Evolutionary conservation across 1,140 invertebrate species (phyloP).

Genomic region (Brachionus manjavacas): DNA sequence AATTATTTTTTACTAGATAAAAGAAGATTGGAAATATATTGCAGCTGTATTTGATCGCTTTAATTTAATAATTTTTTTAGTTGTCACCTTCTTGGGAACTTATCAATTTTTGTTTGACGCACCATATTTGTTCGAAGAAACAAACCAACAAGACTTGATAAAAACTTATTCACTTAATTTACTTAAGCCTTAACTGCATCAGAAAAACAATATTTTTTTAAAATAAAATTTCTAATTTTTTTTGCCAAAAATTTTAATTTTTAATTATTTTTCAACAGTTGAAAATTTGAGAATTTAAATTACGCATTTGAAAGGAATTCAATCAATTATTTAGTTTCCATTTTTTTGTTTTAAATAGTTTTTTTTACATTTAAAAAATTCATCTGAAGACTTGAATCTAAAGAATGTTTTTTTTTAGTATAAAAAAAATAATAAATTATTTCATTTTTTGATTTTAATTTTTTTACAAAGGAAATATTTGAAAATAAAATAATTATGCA

Average conservation of each 20-base stretch:
- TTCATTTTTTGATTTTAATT: too few relatives aligned
- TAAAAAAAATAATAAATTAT: too few relatives aligned
- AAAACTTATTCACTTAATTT: conserved; percentile 14
- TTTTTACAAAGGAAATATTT: too few relatives aligned
- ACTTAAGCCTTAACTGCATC: not conserved
- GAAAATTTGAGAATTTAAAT: not conserved
- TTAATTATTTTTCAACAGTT: not conserved
- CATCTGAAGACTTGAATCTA: too few relatives aligned
- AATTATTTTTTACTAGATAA: conserved; percentile 48
- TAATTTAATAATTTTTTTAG: conserved; percentile 57
- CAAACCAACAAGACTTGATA: not conserved
- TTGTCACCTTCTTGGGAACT: conserved; percentile 56
- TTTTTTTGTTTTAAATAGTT: too few relatives aligned
- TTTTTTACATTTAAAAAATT: too few relatives aligned
- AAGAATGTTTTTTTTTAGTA: too few relatives aligned
- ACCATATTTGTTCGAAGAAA: conserved; percentile 1
- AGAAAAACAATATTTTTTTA: not conserved
- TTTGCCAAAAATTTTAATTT: not conserved
- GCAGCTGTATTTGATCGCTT: conserved; percentile 57
- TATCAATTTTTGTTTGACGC: conserved; percentile 22
- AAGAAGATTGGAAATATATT: conserved; percentile 58
- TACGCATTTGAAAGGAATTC: not conserved
- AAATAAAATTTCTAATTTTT: not conserved
- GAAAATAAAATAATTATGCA: too few relatives aligned
- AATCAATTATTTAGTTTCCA: not conserved